Evolutionary conservation across 2,797 vertebrate species (phyloP).

Genomic region (Sphenodon punctatus): DNA sequence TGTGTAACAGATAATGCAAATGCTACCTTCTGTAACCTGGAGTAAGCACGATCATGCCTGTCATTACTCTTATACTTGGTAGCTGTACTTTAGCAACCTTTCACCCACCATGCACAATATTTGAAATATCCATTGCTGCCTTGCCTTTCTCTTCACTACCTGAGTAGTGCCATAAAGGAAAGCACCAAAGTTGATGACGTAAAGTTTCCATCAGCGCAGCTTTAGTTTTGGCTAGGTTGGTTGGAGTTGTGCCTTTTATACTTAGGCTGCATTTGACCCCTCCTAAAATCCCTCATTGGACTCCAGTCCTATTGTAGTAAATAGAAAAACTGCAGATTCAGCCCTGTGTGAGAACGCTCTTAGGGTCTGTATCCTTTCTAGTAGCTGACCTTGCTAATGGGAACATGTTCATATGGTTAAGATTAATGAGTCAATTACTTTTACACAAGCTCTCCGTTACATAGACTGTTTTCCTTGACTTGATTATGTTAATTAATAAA

Average conservation of each 20-base stretch:
- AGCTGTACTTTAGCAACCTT: neutral
- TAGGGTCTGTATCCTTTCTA: constrained; percentile 42
- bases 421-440: constrained; percentile 81
- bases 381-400: constrained; percentile 69
- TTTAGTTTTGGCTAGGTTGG: neutral
- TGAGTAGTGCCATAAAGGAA: neutral
- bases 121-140: neutral
- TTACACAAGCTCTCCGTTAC: constrained; percentile 71
- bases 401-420: constrained; percentile 71
- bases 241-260: no score
- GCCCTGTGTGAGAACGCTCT: constrained; percentile 46
- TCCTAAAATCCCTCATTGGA: constrained; percentile 24
- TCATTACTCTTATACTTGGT: neutral
- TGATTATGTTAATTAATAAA: constrained; percentile 76
- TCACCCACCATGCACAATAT: neutral
- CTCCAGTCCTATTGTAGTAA: neutral
- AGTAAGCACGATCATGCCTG: neutral
- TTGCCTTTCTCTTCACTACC: neutral
- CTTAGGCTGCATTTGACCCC: neutral
- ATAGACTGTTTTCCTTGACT: constrained; percentile 70
- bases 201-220: neutral
- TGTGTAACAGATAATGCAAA: neutral
- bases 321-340: constrained; percentile 45
- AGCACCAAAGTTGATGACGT: neutral
- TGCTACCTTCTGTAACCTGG: neutral